These are phyloP conservation scores for Chionoecetes opilio DNA, from an alignment of 1,140 invertebrate species.

Conservation along the genomic window DNA sequence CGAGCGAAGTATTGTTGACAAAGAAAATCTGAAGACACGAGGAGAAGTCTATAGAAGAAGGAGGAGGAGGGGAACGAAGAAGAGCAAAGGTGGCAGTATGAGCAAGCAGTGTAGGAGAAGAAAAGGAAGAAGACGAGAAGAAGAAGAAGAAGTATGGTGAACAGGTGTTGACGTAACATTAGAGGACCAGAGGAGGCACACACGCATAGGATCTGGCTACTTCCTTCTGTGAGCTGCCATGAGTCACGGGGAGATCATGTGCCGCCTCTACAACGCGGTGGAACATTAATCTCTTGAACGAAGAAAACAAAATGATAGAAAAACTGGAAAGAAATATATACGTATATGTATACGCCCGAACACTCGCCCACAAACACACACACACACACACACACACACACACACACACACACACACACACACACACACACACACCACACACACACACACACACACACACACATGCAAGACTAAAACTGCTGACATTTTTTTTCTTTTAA, in stretches of 20 bases:
- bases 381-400: no score
- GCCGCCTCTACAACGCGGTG: no score
- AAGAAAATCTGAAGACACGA: no score
- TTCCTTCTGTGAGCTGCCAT: not conserved
- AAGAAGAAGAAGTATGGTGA: not conserved
- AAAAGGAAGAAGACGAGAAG: not conserved
- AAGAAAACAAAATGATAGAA: no score
- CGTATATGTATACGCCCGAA: no score
- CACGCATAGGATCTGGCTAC: not conserved
- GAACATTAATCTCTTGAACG: no score
- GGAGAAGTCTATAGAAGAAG: not conserved
- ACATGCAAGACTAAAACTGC: no score
- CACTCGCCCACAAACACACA: no score
- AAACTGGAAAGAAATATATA: no score
- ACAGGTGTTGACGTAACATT: not conserved
- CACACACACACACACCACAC: conserved; percentile 43
- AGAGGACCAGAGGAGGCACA: not conserved
- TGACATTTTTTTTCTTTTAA: no score
- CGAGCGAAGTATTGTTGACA: not conserved
- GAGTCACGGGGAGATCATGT: not conserved
- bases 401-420: conserved; percentile 17
- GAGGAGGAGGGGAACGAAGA: not conserved
- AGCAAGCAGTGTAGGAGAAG: not conserved
- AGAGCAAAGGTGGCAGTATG: not conserved
- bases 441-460: conserved; percentile 44